Conservation (phyloP, 1,140 invertebrate genomes). For the Drosophila dunni region DNA sequence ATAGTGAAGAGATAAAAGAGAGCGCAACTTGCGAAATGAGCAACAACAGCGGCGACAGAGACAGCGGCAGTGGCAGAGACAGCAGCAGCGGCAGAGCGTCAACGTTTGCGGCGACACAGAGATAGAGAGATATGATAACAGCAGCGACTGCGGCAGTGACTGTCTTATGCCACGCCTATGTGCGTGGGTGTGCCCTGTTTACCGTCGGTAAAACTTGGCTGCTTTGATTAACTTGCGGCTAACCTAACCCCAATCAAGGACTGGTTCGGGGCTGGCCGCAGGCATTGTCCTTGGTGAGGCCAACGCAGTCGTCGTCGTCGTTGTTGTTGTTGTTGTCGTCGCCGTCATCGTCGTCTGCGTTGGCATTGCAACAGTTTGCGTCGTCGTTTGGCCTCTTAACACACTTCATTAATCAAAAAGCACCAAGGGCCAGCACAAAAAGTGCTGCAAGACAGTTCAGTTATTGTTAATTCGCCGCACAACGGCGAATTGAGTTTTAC, state of each 20-base stretch:
- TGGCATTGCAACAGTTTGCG: slow-evolving; percentile 56
- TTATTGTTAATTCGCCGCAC: slow-evolving; percentile 54
- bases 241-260: slow-evolving; percentile 70
- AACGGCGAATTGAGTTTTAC: slow-evolving; percentile 36
- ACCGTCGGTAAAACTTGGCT: slow-evolving; percentile 37
- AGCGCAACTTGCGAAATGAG: slow-evolving; percentile 60
- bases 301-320: slow-evolving; percentile 22
- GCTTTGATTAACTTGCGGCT: slow-evolving; percentile 50
- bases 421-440: slow-evolving; percentile 40
- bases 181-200: slow-evolving; percentile 2
- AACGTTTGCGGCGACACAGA: slow-evolving; percentile 49
- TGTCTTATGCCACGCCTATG: slow-evolving; percentile 61
- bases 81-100: slow-evolving; percentile 24
- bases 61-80: slow-evolving; percentile 33
- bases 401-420: slow-evolving; percentile 84
- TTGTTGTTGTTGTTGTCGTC: slow-evolving; percentile 4
- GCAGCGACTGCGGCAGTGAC: slow-evolving; percentile 16
- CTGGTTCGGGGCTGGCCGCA: slow-evolving; percentile 51
- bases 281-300: slow-evolving; percentile 71
- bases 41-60: slow-evolving; percentile 53
- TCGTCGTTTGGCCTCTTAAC: slow-evolving; percentile 82
- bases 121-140: slow-evolving; percentile 61
- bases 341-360: slow-evolving; percentile 19
- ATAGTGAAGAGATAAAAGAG: slow-evolving; percentile 68
- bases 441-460: slow-evolving; percentile 37